Percentiles rank a stretch among this genome's conserved stretches.
These are phyloP conservation scores for Herpailurus yagouaroundi DNA, from an alignment of 2,113 vertebrate species.

Conservation along the genomic window DNA sequence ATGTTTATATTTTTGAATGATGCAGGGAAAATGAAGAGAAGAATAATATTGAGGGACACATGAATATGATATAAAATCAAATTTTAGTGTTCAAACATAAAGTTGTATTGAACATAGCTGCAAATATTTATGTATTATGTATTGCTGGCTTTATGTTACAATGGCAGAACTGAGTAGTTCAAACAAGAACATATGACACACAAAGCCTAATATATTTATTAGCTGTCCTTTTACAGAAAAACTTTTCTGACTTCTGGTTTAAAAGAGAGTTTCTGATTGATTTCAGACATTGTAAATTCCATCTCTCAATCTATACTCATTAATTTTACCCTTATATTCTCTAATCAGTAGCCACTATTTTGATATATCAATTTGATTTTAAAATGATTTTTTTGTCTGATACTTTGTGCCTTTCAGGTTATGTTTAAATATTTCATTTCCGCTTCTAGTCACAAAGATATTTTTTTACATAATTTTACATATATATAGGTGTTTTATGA, in stretches of 20 bases:
- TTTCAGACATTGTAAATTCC: neutral
- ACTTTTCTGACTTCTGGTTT: neutral
- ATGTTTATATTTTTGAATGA: conserved; percentile 3
- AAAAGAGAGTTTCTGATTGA: neutral
- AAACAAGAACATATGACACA: neutral
- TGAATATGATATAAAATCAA: neutral
- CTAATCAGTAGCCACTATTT: neutral
- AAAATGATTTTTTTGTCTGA: neutral
- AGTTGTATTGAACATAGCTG: neutral
- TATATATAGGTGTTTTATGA: neutral
- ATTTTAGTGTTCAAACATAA: neutral
- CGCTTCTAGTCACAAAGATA: neutral
- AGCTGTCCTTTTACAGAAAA: neutral
- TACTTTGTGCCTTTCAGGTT: neutral
- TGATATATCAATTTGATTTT: neutral
- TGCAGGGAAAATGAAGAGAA: neutral
- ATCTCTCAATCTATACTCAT: neutral
- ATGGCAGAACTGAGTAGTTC: neutral
- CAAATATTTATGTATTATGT: neutral
- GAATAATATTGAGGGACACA: neutral
- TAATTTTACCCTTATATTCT: neutral
- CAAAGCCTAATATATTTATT: neutral
- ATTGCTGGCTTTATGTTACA: neutral
- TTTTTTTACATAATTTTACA: neutral
- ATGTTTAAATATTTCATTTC: neutral